Evolutionary conservation across 2,888 invertebrate species (phyloP), one percentile per base, ranked within the genome.

Genomic region (Cepaea hortensis): DNA sequence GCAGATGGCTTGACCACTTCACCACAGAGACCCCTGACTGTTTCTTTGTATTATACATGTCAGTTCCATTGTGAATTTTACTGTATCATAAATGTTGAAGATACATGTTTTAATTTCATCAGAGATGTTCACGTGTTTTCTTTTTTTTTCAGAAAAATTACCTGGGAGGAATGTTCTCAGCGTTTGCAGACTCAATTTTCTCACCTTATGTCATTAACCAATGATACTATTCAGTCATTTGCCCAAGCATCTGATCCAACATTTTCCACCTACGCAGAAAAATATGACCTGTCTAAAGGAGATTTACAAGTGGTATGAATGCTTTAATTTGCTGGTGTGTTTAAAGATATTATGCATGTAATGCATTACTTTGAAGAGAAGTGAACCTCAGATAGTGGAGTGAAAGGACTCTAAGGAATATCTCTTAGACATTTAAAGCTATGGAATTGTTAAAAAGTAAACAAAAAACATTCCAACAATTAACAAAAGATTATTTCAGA

Each of bases 261-360:
- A 15, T 89, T 91, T 50, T 88, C 89, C 79, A 87, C 91, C 18
- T 94, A 93, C 86, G 90, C 91, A 9, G 88, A 89, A 70, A 79
- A 87, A 80, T 93, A 92, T 89, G 93, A 93, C 87, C 89, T 93
- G 75, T 92, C 93, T 7, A 90, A 91, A 85, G 93, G 93, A 65
- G 83, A 89, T 77, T 15, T 82, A n/a, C 82, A 76, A 76, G 76
- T 75, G 65, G 76, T 76, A 84, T 62, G 72, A 72, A 70, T 83
- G 73, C 50, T 75, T 79, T 50, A 46, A 7, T 79, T 13, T 79
- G 15, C 48, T 55, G 15, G 13, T 9, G 5, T 68, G 13, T 18
- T 20, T 20, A 11, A 68, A 68, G 68, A 11, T 68, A n/a, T 20
- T 68, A 9, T 5, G 18, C 4, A 68, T 4, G 20, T 20, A 68